A percentile compares a stretch with the other conserved stretches of the same genome.
These are phyloP conservation scores for Laticauda colubrina DNA, from an alignment of 2,113 vertebrate genomes.

Conservation along the genomic window DNA sequence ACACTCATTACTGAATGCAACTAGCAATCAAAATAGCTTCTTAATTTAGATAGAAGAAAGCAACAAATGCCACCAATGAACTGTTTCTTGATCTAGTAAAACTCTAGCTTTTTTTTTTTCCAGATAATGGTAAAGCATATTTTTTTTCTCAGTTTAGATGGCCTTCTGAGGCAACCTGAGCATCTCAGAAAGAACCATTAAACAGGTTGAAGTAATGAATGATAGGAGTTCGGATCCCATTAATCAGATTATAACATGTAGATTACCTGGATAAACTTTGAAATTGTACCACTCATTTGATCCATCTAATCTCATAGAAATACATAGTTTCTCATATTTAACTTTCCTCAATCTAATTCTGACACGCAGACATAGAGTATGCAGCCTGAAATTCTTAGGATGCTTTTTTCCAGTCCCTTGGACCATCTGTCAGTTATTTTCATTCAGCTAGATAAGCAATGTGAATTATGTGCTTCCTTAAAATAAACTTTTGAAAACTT, in stretches of 20 bases:
- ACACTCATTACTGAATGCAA: not conserved
- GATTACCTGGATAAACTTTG: not conserved
- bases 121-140: not conserved
- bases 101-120: not conserved
- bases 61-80: not conserved
- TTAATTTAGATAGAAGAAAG: not conserved
- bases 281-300: not conserved
- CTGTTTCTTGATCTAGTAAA: not conserved
- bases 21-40: not conserved
- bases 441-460: not conserved
- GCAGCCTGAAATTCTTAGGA: conserved; percentile 13
- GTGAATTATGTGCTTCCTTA: conserved; percentile 7
- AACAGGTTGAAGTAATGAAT: not conserved
- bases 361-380: not conserved
- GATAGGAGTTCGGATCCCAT: not conserved
- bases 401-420: not conserved
- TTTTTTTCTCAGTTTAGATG: not conserved
- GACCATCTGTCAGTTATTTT: conserved; percentile 19
- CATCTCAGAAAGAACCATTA: not conserved
- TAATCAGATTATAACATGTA: conserved; percentile 14
- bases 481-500: not conserved
- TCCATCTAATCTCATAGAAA: not conserved
- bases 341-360: not conserved
- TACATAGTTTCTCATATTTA: not conserved
- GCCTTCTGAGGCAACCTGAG: not conserved